phyloP scores from a whole-genome alignment of 2,888 invertebrate species.

The Scrobipalpa costella region DNA sequence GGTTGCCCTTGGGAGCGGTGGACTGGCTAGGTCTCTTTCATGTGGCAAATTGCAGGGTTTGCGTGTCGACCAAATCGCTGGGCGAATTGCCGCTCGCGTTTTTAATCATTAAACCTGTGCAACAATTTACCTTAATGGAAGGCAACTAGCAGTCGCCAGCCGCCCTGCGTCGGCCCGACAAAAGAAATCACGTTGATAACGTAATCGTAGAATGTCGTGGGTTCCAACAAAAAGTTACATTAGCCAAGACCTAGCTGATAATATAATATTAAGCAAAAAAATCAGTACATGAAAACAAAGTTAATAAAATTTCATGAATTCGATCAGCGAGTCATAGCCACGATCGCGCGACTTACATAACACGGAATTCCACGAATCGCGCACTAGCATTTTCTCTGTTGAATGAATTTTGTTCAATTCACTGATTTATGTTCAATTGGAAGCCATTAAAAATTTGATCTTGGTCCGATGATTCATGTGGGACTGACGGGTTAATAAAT shows the following conservation, averaged over 20 bases:
- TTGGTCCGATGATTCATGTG: not conserved
- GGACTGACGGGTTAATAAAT: not conserved
- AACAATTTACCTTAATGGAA: conserved; percentile 39
- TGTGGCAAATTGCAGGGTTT: conserved; percentile 51
- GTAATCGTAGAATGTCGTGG: conserved; percentile 22
- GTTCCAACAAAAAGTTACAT: not conserved
- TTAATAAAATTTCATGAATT: too few species aligned
- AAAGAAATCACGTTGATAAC: conserved; percentile 23
- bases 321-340: not conserved
- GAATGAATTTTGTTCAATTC: not conserved
- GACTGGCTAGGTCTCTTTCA: conserved; percentile 42
- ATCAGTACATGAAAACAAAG: not conserved
- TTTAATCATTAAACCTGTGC: conserved; percentile 33
- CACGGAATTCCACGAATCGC: conserved; percentile 1
- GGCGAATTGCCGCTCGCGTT: conserved; percentile 48
- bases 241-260: conserved; percentile 1
- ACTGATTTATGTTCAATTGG: not conserved
- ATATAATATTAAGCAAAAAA: not conserved
- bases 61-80: conserved; percentile 62
- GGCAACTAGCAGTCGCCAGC: conserved; percentile 9
- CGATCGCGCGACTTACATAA: conserved; percentile 10
- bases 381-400: not conserved
- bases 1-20: conserved; percentile 60
- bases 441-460: not conserved
- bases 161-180: conserved; percentile 28